Percentiles rank a stretch among this genome's conserved stretches.
Evolutionary conservation across 1,140 invertebrate genomes (phyloP).

Genomic region (Riptortus pedestris): DNA sequence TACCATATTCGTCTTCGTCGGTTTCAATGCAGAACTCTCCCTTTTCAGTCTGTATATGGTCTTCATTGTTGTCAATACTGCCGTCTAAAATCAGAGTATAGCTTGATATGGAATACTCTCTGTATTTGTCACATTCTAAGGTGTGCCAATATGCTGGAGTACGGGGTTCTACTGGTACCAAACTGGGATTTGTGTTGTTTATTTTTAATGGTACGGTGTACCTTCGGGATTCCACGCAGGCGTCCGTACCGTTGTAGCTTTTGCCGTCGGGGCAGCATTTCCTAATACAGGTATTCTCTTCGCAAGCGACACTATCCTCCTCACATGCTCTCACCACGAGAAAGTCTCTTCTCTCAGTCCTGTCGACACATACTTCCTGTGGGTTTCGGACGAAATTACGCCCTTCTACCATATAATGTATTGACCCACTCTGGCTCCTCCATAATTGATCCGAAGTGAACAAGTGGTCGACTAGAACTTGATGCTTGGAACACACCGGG

Average conservation of each 20-base stretch:
- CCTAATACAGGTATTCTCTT: slow-evolving; percentile 22
- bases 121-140: not conserved
- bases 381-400: slow-evolving; percentile 19
- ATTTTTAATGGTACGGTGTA: too few species aligned
- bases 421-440: slow-evolving; percentile 25
- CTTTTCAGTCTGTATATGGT: not conserved
- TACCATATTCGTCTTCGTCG: not conserved
- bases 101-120: not conserved
- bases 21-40: slow-evolving; percentile 23
- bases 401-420: slow-evolving; percentile 5
- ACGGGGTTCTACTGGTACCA: not conserved
- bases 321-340: slow-evolving; percentile 27
- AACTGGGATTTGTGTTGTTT: not conserved
- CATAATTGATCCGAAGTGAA: slow-evolving; percentile 20
- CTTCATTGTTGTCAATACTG: not conserved
- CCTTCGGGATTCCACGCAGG: too few species aligned
- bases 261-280: slow-evolving; percentile 29
- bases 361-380: slow-evolving; percentile 29
- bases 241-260: too few species aligned
- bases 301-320: slow-evolving; percentile 15
- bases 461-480: slow-evolving; percentile 25
- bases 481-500: slow-evolving; percentile 13
- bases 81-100: slow-evolving; percentile 7
- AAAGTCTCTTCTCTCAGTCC: slow-evolving; percentile 19
- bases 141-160: not conserved